These are phyloP conservation scores for Xyrichtys novacula DNA, from an alignment of 2,797 vertebrate species.

Conservation along the genomic window DNA sequence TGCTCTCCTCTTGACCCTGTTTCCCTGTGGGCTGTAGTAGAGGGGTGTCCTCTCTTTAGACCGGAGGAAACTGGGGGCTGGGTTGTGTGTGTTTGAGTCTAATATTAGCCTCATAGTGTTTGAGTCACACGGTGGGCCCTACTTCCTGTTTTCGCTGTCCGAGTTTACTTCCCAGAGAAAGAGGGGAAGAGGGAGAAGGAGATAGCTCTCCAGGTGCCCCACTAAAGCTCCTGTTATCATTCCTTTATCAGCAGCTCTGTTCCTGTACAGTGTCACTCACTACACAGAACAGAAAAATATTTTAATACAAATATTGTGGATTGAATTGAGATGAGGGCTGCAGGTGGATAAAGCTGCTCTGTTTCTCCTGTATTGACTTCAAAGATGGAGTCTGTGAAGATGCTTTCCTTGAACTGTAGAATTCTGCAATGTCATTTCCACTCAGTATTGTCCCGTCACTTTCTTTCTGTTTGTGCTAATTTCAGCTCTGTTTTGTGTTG, in stretches of 20 bases:
- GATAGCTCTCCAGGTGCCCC: conserved; percentile 41
- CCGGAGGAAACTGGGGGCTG: conserved; percentile 75
- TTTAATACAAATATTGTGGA: conserved; percentile 1
- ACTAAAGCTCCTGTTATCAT: background rate
- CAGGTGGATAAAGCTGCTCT: conserved; percentile 1
- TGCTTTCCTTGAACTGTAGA: too few species aligned
- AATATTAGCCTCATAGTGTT: conserved; percentile 82
- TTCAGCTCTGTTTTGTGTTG: background rate
- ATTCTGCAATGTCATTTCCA: too few species aligned
- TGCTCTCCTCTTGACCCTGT: conserved; percentile 56
- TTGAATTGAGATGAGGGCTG: conserved; percentile 23
- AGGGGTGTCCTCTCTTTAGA: conserved; percentile 73
- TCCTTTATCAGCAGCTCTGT: background rate
- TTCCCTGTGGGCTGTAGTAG: conserved; percentile 60
- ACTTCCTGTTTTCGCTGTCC: conserved; percentile 88
- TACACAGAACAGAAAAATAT: background rate
- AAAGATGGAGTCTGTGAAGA: too few species aligned
- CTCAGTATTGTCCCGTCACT: background rate
- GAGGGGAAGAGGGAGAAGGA: conserved; percentile 50
- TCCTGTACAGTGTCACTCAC: background rate
- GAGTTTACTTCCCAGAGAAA: conserved; percentile 80
- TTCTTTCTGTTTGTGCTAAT: background rate
- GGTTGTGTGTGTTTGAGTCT: conserved; percentile 50
- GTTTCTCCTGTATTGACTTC: too few species aligned
- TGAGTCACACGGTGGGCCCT: conserved; percentile 82